Evolutionary conservation across 2,797 vertebrate genomes (phyloP), one percentile per base, ranked within the genome.

Genomic region (Chelon auratus): DNA sequence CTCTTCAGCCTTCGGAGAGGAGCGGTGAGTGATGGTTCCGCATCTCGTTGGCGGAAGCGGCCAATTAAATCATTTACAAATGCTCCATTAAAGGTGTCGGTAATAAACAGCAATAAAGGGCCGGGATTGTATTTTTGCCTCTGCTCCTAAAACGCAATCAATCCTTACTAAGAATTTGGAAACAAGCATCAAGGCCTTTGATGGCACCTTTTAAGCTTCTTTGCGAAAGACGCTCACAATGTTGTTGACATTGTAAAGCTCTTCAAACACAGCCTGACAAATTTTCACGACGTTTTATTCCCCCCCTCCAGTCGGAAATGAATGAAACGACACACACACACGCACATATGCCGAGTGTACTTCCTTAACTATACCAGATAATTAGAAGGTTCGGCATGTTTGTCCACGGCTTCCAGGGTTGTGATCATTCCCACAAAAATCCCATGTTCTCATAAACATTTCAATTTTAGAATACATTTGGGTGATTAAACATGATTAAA

Each of bases 401-500:
- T 93, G 88, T 92, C 89, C 89, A 84, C 83, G 72, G 82, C 89
- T 90, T 89, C 83, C 69, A 69, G 84, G 90, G 89, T 89, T 90
- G 90, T 67, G 79, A 92, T 92, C 81, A 86, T 92, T 78, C 75
- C 93, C 93, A 92, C 93, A 93, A 93, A 93, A 92, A 92, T 90
- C 82, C 86, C 77, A 77, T 88, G 87, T 89, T 91, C 93, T 86
- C 89, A 90, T 93, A 93, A 94, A 94, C 79, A 85, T 91, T 90
- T 93, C 85, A 92, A 91, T 93, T 94, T 94, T 92, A 95, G 93
- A 94, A 92, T 93, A 93, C 88, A 91, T 92, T 92, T 91, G 93
- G 84, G 85, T 84, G 91, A 93, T 94, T 93, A 91, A 92, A 93
- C 86, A 93, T 86, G 89, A 94, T 93, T 93, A 93, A 94, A 93